Evolutionary conservation across 1,140 invertebrate genomes (phyloP), one percentile per base, ranked within the genome.

Genomic region (Neoseiulus cucumeris): DNA sequence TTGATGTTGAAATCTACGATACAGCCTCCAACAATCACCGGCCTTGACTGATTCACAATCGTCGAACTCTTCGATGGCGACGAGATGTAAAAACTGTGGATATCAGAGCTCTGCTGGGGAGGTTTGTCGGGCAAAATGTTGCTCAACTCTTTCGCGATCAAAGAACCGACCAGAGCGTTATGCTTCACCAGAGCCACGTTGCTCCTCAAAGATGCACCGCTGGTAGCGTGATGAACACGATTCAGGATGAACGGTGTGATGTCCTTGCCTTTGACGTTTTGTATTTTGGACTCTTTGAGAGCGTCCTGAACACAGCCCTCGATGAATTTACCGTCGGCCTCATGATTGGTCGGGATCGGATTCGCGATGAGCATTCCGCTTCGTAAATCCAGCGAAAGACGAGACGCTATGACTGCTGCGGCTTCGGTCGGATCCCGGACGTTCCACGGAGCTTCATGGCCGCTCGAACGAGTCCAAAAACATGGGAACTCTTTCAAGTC

Each of bases 101-200:
- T 39, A 68, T 68, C 45, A 69, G 65, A 67, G 65, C 68, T 45
- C 9, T 39, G 33, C 9, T 39, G 42, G 45, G 20, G 33, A 42
- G 66, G 66, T 55, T 51, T 67, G 67, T 25, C 64, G 28, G 42
- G 18, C 44, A 18, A 18, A 64, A 30, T 64, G 71, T 78, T 74
- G 68, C 76, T 72, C 66, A 85, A 80, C 72, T 82, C 79, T 5
- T 84, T 74, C 7, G 91, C 88, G 71, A 97, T 89, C 75, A 86
- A 76, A 64, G 87, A 84, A 18, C 87, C 92, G 64, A 91, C 80
- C 68, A 74, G 77, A 1, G 89, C 91, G 78, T 97, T 97, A 76
- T 96, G 91, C 78, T 89, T 84, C 70, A 98, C 85, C 29, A 98
- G 78, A 2, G 84, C 87, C 72, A 91, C 85, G 78, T 96, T 96